Evolutionary conservation across 2,113 vertebrate species (phyloP).

Genomic region (Cercopithecus mona): DNA sequence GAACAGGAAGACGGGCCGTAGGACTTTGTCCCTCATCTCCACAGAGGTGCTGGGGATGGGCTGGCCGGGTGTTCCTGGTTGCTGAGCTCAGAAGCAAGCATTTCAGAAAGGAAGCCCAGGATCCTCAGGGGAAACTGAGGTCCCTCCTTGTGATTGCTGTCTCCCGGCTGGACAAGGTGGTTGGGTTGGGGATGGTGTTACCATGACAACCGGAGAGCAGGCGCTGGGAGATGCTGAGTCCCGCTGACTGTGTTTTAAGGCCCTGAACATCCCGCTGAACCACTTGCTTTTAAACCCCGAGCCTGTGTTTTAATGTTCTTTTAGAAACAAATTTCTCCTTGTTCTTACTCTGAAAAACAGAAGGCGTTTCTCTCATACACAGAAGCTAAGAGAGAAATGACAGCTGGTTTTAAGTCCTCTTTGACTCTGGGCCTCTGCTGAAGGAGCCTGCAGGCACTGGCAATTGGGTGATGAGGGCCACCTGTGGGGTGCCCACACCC

Average conservation of each 20-base stretch:
- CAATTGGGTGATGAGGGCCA: not conserved
- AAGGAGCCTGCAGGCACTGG: not conserved
- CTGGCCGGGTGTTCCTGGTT: not conserved
- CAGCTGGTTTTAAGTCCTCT: not conserved
- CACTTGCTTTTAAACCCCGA: not conserved
- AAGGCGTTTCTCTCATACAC: not conserved
- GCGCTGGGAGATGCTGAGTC: not conserved
- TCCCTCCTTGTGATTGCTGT: not conserved
- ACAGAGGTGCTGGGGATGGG: not conserved
- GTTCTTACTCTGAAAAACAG: not conserved
- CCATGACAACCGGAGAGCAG: constrained; percentile 1
- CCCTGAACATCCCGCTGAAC: constrained; percentile 23
- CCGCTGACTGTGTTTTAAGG: not conserved
- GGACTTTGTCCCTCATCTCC: not conserved
- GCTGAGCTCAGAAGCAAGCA: not conserved
- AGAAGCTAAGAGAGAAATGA: not conserved
- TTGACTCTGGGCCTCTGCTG: not conserved
- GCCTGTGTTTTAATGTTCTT: not conserved
- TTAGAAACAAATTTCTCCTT: not conserved
- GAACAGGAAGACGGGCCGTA: not conserved
- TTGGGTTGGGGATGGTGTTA: not conserved
- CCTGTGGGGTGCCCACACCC: not conserved
- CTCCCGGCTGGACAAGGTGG: not conserved
- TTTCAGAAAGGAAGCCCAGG: not conserved
- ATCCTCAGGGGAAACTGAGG: not conserved